Conservation (phyloP, 64 coral and sea anemone genomes). For the Actinia equina region DNA sequence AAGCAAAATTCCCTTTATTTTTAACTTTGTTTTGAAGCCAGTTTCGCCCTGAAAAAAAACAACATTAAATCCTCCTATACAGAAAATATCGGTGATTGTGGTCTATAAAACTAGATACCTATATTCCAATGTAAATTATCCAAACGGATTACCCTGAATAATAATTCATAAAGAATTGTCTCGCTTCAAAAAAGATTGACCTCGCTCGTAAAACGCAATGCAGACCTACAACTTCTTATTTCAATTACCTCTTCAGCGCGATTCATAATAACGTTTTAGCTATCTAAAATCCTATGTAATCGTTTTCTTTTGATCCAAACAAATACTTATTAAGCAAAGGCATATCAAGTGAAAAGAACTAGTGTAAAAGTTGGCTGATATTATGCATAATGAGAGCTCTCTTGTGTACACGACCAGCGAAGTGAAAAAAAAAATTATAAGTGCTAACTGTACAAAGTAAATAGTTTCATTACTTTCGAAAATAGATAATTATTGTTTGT, state of each 20-base stretch:
- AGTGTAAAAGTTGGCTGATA: background rate
- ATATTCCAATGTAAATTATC: background rate
- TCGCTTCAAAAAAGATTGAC: background rate
- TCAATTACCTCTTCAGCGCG: background rate
- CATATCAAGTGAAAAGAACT: background rate
- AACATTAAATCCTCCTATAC: background rate
- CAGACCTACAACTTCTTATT: too few relatives aligned
- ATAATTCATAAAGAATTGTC: background rate
- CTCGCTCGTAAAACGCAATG: background rate
- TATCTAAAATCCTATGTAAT: background rate
- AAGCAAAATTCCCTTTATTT: background rate
- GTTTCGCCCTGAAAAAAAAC: background rate
- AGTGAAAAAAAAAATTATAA: constrained; percentile 8
- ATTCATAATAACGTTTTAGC: background rate
- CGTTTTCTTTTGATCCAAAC: background rate
- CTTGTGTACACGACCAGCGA: background rate
- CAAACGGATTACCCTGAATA: background rate
- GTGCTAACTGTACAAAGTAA: background rate
- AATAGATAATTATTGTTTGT: constrained; percentile 19
- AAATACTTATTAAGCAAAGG: background rate
- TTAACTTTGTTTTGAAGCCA: background rate
- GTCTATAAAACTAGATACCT: background rate
- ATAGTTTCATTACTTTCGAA: constrained; percentile 1
- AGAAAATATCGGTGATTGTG: background rate
- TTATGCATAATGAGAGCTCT: background rate